Evolutionary conservation across 2,113 vertebrate species (phyloP).

Genomic region (Leptobrachium ailaonicum): DNA sequence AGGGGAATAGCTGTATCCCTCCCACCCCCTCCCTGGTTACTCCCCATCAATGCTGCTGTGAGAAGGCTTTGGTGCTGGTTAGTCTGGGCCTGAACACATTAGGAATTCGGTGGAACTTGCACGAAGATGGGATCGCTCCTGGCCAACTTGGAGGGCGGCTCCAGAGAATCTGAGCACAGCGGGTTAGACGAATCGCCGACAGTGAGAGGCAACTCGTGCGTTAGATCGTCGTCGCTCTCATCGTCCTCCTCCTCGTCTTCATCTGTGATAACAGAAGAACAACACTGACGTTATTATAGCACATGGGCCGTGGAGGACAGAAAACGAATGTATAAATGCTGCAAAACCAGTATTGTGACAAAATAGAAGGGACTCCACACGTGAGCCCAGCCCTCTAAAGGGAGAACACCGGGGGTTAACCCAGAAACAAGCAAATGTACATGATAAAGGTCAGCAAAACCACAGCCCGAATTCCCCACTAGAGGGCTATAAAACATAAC

Average conservation of each 20-base stretch:
- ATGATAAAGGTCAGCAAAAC: too few relatives aligned
- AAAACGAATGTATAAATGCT: too few relatives aligned
- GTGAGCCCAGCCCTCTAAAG: too few relatives aligned
- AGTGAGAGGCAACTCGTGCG: conserved; percentile 73
- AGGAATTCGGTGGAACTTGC: conserved; percentile 66
- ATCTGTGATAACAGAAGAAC: conserved; percentile 58
- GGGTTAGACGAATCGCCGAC: conserved; percentile 55
- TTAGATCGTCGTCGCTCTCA: conserved; percentile 84
- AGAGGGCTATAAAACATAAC: too few relatives aligned
- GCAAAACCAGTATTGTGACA: too few relatives aligned
- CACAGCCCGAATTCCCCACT: too few relatives aligned
- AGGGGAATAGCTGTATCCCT: not conserved
- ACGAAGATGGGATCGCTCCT: conserved; percentile 71
- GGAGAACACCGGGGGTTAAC: too few relatives aligned
- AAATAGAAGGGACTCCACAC: too few relatives aligned
- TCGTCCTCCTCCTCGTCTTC: conserved; percentile 90
- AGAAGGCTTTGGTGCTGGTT: conserved; percentile 44
- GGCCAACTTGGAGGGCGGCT: conserved; percentile 79
- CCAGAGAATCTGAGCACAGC: conserved; percentile 70
- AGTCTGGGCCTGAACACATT: conserved; percentile 1
- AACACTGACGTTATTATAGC: not conserved
- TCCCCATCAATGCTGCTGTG: conserved; percentile 31
- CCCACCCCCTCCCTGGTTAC: conserved; percentile 1
- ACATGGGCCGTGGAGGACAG: too few relatives aligned
- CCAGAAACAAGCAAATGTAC: too few relatives aligned